Percentiles rank a stretch among this genome's conserved stretches.
Conservation (phyloP, 2,113 vertebrate species). For the Anoplopoma fimbria region DNA sequence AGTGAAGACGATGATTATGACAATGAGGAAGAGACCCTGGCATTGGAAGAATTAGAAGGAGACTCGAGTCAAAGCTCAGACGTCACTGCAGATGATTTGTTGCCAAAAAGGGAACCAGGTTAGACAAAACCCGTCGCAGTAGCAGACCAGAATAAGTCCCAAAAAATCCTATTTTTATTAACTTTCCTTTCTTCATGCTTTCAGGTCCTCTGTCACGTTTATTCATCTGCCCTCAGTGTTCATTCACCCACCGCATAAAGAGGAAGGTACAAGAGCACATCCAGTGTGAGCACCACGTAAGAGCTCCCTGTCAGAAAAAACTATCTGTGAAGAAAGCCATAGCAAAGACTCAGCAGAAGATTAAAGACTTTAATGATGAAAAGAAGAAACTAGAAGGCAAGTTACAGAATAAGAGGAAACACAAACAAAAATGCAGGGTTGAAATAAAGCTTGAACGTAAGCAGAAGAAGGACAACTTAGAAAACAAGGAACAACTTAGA, state of each 20-base stretch:
- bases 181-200: conserved; percentile 16
- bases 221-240: conserved; percentile 64
- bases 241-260: conserved; percentile 46
- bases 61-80: conserved; percentile 44
- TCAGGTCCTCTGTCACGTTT: conserved; percentile 51
- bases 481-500: conserved; percentile 31
- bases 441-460: conserved; percentile 33
- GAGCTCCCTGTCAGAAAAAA: not conserved
- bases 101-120: conserved; percentile 62
- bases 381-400: conserved; percentile 6
- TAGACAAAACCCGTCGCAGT: not conserved
- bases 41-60: conserved; percentile 42
- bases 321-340: not conserved
- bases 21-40: conserved; percentile 25
- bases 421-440: not conserved
- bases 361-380: not conserved
- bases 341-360: conserved; percentile 16
- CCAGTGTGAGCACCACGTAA: conserved; percentile 23
- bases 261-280: conserved; percentile 65
- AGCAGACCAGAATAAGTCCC: not conserved
- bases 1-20: conserved; percentile 36
- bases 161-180: not conserved
- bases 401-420: not conserved
- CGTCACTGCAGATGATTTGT: conserved; percentile 26
- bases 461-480: conserved; percentile 47